These are phyloP conservation scores for Microcebus griseorufus DNA, from an alignment of 2,113 vertebrate species.

Conservation along the genomic window DNA sequence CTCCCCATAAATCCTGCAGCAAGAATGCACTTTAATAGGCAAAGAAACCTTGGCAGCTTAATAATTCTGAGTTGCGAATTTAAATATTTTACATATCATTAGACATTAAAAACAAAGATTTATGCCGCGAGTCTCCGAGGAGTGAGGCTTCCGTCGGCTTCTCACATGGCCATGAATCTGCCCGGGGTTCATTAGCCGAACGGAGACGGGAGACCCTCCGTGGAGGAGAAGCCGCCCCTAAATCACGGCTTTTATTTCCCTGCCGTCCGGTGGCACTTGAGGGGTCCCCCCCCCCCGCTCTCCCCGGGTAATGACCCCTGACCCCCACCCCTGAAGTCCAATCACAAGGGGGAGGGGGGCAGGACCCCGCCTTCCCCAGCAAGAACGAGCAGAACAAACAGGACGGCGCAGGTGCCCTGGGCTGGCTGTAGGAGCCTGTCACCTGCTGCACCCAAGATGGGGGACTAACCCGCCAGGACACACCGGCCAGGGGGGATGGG, in stretches of 20 bases:
- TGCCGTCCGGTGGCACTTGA: constrained; percentile 62
- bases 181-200: constrained; percentile 67
- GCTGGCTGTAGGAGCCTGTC: too few relatives aligned
- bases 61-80: constrained; percentile 81
- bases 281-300: background rate
- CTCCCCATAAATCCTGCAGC: constrained; percentile 80
- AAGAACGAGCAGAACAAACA: background rate
- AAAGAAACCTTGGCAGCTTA: constrained; percentile 83
- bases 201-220: constrained; percentile 37
- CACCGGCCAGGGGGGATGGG: background rate
- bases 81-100: constrained; percentile 86
- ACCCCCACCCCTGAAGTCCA: background rate
- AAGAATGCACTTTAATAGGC: constrained; percentile 81
- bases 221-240: constrained; percentile 53
- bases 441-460: accelerated
- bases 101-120: constrained; percentile 83
- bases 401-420: too few relatives aligned
- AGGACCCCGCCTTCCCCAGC: background rate
- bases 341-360: accelerated
- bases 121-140: constrained; percentile 76
- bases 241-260: constrained; percentile 69
- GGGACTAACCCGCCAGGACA: background rate
- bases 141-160: constrained; percentile 76
- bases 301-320: background rate
- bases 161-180: constrained; percentile 61